A percentile compares a stretch with the other conserved stretches of the same genome.
Evolutionary conservation across 2,888 invertebrate genomes (phyloP).

Genomic region (Helleia helle): DNA sequence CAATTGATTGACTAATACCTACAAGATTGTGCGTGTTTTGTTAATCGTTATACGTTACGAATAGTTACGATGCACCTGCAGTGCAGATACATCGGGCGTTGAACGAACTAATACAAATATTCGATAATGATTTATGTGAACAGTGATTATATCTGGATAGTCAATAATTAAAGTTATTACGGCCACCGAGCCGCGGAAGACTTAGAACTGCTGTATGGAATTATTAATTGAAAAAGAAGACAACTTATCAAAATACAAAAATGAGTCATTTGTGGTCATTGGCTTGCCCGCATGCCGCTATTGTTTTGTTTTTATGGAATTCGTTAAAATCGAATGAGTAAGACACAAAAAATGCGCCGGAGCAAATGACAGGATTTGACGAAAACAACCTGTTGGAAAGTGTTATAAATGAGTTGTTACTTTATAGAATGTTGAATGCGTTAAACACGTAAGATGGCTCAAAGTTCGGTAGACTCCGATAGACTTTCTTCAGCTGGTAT

Average conservation of each 20-base stretch:
- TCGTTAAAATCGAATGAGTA: conserved; percentile 46
- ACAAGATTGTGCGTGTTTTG: conserved; percentile 46
- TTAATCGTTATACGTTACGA: conserved; percentile 43
- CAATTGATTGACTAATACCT: conserved; percentile 30
- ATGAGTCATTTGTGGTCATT: conserved; percentile 61
- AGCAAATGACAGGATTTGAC: conserved; percentile 22
- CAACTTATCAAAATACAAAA: conserved; percentile 43
- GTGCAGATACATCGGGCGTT: conserved; percentile 30
- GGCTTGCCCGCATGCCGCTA: conserved; percentile 37
- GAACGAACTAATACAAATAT: conserved; percentile 20
- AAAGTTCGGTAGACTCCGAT: conserved; percentile 63
- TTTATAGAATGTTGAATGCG: conserved; percentile 8
- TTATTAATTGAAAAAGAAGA: conserved; percentile 34
- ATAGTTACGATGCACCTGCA: conserved; percentile 70
- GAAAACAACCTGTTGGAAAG: conserved; percentile 21
- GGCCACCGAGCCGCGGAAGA: conserved; percentile 16
- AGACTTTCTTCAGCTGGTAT: conserved; percentile 65
- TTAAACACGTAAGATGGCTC: conserved; percentile 51
- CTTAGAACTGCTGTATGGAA: background rate
- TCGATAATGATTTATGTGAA: conserved; percentile 22
- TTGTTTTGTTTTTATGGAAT: conserved; percentile 64
- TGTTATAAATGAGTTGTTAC: conserved; percentile 20
- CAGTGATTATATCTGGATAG: conserved; percentile 37
- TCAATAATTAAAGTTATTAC: conserved; percentile 33
- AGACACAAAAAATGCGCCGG: conserved; percentile 27